Evolutionary conservation across 2,797 vertebrate species (phyloP).

Genomic region (Benthosema pterotum): DNA sequence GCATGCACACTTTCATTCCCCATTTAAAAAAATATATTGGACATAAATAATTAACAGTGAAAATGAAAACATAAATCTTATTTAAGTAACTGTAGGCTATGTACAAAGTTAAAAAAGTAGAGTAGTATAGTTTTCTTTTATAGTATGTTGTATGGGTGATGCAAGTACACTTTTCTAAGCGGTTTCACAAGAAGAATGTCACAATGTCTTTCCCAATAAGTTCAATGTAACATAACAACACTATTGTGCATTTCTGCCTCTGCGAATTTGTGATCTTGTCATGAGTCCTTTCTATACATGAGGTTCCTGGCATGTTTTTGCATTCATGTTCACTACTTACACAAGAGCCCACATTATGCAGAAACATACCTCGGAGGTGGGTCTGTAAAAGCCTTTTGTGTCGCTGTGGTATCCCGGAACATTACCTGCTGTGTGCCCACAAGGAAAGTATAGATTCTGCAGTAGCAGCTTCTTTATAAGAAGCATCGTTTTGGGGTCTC

Average conservation of each 20-base stretch:
- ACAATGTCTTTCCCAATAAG: too few species aligned
- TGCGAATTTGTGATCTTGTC: neutral
- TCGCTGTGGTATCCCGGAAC: constrained; percentile 38
- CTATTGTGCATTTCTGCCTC: neutral
- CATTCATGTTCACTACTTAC: constrained; percentile 25
- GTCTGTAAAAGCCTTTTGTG: constrained; percentile 55
- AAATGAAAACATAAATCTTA: too few species aligned
- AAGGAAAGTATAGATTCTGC: constrained; percentile 40
- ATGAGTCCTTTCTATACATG: constrained; percentile 2
- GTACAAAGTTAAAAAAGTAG: too few species aligned
- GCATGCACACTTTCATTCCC: too few species aligned
- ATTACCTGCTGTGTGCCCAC: constrained; percentile 30
- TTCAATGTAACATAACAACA: neutral
- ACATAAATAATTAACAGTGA: too few species aligned
- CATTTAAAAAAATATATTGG: too few species aligned
- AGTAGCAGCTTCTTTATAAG: constrained; percentile 40
- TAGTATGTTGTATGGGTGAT: too few species aligned
- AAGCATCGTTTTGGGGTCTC: constrained; percentile 29
- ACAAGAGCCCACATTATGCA: constrained; percentile 25
- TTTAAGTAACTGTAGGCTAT: too few species aligned
- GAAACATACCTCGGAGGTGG: constrained; percentile 31
- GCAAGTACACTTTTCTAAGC: neutral
- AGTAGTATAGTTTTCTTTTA: too few species aligned
- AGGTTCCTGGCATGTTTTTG: constrained; percentile 1
- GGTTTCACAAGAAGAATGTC: too few species aligned